Evolutionary conservation across 2,797 vertebrate species (phyloP).

Genomic region (Falco naumanni): DNA sequence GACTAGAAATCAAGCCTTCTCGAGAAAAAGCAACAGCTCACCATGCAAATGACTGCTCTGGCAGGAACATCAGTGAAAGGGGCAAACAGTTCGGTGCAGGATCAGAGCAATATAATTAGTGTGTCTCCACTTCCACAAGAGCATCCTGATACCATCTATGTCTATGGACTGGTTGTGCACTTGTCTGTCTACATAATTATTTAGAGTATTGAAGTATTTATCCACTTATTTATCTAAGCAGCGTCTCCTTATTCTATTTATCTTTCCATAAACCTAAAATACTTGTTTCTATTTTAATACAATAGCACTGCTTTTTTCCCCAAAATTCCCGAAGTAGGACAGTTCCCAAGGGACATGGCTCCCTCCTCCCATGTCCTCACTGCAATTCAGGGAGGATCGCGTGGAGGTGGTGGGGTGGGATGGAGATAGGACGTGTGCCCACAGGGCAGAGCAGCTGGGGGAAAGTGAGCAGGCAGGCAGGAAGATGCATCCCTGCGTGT

Average conservation of each 20-base stretch:
- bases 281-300: slow-evolving; percentile 61
- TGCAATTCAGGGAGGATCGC: rapidly evolving
- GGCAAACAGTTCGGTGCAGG: background rate
- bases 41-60: background rate
- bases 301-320: background rate
- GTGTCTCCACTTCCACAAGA: background rate
- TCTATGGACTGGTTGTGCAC: background rate
- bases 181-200: slow-evolving; percentile 6
- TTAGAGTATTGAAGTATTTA: slow-evolving; percentile 14
- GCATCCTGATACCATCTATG: background rate
- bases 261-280: slow-evolving; percentile 5
- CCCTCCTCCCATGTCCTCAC: background rate
- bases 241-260: slow-evolving; percentile 18
- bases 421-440: background rate
- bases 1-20: background rate
- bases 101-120: background rate
- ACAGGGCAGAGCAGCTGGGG: background rate
- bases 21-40: background rate
- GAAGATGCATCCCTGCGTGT: background rate
- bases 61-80: background rate
- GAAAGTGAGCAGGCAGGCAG: background rate
- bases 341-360: slow-evolving; percentile 19
- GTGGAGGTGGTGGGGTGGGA: background rate
- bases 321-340: slow-evolving; percentile 38
- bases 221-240: slow-evolving; percentile 31